Percentiles rank a stretch among this genome's conserved stretches.
Evolutionary conservation across 2,888 invertebrate genomes (phyloP).

Genomic region (Lypha dubia): DNA sequence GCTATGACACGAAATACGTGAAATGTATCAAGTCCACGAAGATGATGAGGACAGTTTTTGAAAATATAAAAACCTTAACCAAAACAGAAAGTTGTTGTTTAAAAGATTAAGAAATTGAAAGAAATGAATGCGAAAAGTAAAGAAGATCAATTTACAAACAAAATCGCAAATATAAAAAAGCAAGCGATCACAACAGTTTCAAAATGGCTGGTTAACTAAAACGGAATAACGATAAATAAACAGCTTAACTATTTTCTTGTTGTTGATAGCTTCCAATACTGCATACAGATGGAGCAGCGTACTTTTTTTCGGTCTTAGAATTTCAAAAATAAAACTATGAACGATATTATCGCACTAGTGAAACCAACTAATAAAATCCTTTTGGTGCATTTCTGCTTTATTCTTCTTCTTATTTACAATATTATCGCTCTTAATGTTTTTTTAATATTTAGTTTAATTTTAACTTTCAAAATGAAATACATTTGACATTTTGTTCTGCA

Average conservation of each 20-base stretch:
- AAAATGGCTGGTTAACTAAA: constrained; percentile 68
- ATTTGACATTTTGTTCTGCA: constrained; percentile 61
- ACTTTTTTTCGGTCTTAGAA: constrained; percentile 20
- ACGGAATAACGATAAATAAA: no score
- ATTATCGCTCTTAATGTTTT: constrained; percentile 47
- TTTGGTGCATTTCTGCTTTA: constrained; percentile 51
- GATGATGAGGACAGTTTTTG: constrained; percentile 83
- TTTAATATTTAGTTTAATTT: constrained; percentile 61
- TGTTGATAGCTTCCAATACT: no score
- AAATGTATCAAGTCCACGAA: constrained; percentile 77
- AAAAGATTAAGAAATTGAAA: constrained; percentile 58
- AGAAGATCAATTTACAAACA: constrained; percentile 27
- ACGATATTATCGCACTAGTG: constrained; percentile 18
- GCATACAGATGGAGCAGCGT: constrained; percentile 16
- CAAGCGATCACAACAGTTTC: constrained; percentile 63
- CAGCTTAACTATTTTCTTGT: no score
- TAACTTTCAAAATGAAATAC: constrained; percentile 65
- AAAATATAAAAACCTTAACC: constrained; percentile 72
- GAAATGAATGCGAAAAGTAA: constrained; percentile 65
- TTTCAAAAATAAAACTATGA: constrained; percentile 19
- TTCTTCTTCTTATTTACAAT: constrained; percentile 15
- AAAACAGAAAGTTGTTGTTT: constrained; percentile 54
- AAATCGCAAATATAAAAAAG: constrained; percentile 70
- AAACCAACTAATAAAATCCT: constrained; percentile 17
- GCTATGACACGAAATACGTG: constrained; percentile 79